Conservation (phyloP, 2,113 vertebrate genomes). For the Loxodonta africana region DNA sequence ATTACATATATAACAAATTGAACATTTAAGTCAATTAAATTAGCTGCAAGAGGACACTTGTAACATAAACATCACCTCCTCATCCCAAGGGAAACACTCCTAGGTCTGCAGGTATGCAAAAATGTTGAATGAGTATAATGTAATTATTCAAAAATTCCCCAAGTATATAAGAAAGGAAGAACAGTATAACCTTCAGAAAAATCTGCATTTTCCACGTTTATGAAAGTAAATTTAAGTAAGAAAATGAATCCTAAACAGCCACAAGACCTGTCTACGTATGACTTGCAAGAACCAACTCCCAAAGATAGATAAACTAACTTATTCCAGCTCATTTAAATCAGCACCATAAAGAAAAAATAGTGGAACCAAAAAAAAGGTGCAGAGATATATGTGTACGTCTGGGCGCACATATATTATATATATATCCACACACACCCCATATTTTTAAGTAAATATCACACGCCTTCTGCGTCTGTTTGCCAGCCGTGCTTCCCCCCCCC, state of each 20-base stretch:
- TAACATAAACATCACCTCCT: conserved; percentile 28
- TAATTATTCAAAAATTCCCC: conserved; percentile 54
- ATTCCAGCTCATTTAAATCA: conserved; percentile 37
- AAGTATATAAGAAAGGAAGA: background rate
- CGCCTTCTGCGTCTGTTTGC: too few species aligned
- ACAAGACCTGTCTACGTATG: background rate
- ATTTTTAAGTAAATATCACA: too few species aligned
- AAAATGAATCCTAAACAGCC: conserved; percentile 32
- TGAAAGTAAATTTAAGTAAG: conserved; percentile 40
- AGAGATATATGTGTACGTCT: too few species aligned
- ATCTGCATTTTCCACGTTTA: background rate
- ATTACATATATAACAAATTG: background rate
- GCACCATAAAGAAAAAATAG: conserved; percentile 36
- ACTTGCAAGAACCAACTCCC: conserved; percentile 24
- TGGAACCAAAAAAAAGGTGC: background rate
- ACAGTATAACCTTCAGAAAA: background rate
- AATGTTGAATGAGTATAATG: background rate
- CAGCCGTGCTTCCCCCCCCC: too few species aligned
- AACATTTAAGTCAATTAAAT: conserved; percentile 58
- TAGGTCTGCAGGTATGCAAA: background rate
- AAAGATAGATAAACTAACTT: conserved; percentile 31
- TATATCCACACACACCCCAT: too few species aligned
- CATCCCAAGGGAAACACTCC: background rate
- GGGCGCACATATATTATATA: background rate
- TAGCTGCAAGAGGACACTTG: conserved; percentile 14